A percentile compares a stretch with the other conserved stretches of the same genome.
Evolutionary conservation across 2,797 vertebrate genomes (phyloP).

Genomic region (Oreortyx pictus): DNA sequence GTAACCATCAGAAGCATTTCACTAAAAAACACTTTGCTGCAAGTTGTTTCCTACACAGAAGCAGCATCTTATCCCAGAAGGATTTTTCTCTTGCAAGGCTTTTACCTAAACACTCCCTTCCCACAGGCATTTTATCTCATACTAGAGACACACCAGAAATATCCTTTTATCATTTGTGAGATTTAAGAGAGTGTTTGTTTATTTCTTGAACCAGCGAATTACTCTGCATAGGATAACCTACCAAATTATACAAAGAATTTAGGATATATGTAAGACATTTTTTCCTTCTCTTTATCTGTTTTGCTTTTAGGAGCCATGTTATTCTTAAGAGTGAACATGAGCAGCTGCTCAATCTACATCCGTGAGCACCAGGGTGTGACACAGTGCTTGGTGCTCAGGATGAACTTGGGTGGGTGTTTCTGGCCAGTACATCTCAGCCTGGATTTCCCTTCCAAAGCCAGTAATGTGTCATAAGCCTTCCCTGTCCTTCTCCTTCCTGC

Average conservation of each 20-base stretch:
- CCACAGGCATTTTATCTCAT: background rate
- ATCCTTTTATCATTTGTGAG: background rate
- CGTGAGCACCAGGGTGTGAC: background rate
- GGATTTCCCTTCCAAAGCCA: background rate
- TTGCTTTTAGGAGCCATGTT: background rate
- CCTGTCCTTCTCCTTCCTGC: background rate
- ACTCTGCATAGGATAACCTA: background rate
- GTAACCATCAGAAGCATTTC: background rate
- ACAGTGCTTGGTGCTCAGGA: background rate
- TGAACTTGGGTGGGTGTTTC: background rate
- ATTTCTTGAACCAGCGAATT: background rate
- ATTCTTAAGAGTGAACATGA: background rate
- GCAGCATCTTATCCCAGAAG: slow-evolving; percentile 16
- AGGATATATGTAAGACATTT: rapidly evolving
- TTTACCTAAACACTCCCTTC: slow-evolving; percentile 30
- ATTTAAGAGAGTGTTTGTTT: background rate
- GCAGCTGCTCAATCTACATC: background rate
- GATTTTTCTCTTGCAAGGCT: slow-evolving; percentile 9
- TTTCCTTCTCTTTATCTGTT: background rate
- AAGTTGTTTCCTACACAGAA: background rate
- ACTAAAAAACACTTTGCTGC: background rate
- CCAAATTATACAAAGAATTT: background rate
- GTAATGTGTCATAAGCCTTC: background rate
- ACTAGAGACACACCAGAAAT: background rate
- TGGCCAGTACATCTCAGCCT: background rate